Evolutionary conservation across 2,888 invertebrate species (phyloP).

Genomic region (Agrochola macilenta): DNA sequence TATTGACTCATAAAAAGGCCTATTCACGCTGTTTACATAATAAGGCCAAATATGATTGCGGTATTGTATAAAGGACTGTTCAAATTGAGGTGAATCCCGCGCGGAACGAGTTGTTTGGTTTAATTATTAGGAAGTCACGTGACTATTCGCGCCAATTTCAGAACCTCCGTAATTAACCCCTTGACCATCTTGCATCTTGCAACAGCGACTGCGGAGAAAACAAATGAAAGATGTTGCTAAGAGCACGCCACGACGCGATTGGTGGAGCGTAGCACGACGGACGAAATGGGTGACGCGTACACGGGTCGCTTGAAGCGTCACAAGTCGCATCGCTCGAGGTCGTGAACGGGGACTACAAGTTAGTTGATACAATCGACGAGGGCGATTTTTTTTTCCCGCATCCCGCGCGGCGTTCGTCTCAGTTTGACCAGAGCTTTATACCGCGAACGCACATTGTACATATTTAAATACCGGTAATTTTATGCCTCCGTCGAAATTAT

Average conservation of each 20-base stretch:
- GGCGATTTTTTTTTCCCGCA: not conserved
- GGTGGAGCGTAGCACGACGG: too few species aligned
- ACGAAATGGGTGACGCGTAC: too few species aligned
- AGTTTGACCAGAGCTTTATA: not conserved
- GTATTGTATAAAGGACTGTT: constrained; percentile 21
- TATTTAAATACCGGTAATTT: constrained; percentile 41
- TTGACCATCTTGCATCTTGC: not conserved
- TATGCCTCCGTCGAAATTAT: constrained; percentile 2
- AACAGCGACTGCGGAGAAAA: not conserved
- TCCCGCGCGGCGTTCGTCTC: not conserved
- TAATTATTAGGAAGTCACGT: not conserved
- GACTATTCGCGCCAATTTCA: not conserved
- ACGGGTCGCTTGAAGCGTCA: not conserved
- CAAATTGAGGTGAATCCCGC: not conserved
- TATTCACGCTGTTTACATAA: constrained; percentile 38
- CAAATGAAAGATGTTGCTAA: not conserved
- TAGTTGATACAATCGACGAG: not conserved
- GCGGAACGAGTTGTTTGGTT: not conserved
- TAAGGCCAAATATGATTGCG: constrained; percentile 31
- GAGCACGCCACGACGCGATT: not conserved
- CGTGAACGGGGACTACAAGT: too few species aligned
- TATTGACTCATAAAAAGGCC: constrained; percentile 44
- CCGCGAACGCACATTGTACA: not conserved
- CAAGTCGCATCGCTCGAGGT: not conserved
- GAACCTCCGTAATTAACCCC: too few species aligned